A percentile compares a stretch with the other conserved stretches of the same genome.
phyloP scores from a whole-genome alignment of 2,888 invertebrate genomes.

The Hofmannophila pseudospretella region DNA sequence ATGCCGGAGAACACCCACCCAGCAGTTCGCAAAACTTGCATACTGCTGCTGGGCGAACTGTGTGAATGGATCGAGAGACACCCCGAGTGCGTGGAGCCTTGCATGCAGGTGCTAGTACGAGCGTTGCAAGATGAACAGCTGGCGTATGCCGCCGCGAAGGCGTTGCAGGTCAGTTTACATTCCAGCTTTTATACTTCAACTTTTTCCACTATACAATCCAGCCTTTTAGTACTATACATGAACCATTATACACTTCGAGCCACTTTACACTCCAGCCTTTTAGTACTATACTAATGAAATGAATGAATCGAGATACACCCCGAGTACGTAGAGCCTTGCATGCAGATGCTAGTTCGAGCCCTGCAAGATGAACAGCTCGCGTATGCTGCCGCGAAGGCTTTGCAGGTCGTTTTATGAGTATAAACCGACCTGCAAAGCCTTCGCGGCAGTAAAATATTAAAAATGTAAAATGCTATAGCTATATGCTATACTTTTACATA shows the following conservation, averaged over 20 bases:
- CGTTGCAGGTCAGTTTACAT: conserved; percentile 83
- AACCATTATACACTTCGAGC: no score
- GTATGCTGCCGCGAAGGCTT: conserved; percentile 87
- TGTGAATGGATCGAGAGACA: conserved; percentile 97
- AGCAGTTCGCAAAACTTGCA: conserved; percentile 92
- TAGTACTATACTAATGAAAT: no score
- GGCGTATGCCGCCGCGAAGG: conserved; percentile 88
- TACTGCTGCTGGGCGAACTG: conserved; percentile 91
- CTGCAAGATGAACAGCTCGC: conserved; percentile 86
- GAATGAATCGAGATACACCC: conserved; percentile 97
- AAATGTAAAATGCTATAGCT: no score
- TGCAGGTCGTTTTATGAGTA: conserved; percentile 82
- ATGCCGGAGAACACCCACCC: conserved; percentile 90
- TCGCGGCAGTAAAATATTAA: no score
- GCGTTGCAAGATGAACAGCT: conserved; percentile 85
- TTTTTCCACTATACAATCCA: no score
- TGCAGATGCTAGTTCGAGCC: conserved; percentile 80
- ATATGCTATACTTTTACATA: no score
- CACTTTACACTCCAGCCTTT: no score
- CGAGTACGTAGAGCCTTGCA: conserved; percentile 86
- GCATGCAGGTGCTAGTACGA: conserved; percentile 79
- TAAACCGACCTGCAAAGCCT: no score
- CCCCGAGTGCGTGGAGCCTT: conserved; percentile 87
- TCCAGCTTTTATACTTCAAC: no score
- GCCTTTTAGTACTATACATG: no score